Evolutionary conservation across 1,140 invertebrate genomes (phyloP).

Genomic region (Teleopsis dalmanni): DNA sequence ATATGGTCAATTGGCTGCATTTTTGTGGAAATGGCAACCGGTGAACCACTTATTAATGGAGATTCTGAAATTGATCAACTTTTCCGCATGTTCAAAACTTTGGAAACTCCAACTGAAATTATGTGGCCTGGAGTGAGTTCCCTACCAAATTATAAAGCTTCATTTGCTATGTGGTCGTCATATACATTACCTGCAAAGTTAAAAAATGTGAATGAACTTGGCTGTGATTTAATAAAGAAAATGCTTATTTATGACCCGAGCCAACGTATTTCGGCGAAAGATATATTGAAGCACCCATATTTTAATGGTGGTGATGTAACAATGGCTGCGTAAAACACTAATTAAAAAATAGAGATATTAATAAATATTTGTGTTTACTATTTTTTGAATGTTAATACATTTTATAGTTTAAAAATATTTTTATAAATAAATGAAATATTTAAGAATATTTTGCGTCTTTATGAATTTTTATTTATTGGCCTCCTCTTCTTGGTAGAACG

Average conservation of each 20-base stretch:
- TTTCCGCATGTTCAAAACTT: conserved; percentile 81
- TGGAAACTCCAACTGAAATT: conserved; percentile 77
- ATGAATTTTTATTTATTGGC: no score
- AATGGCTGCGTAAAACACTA: no score
- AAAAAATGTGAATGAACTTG: conserved; percentile 56
- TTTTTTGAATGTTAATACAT: no score
- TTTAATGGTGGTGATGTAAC: conserved; percentile 59
- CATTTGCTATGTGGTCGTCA: conserved; percentile 22
- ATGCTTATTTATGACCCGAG: conserved; percentile 70
- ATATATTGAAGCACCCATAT: conserved; percentile 61
- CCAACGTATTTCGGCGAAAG: conserved; percentile 60
- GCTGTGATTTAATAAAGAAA: conserved; percentile 65
- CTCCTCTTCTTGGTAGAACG: no score
- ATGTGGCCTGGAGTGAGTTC: conserved; percentile 84
- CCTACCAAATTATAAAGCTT: conserved; percentile 73
- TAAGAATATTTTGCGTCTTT: no score
- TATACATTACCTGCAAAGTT: conserved; percentile 33
- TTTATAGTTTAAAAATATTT: no score
- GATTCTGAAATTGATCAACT: conserved; percentile 95
- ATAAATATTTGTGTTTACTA: no score
- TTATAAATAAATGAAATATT: no score
- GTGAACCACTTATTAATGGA: conserved; percentile 85
- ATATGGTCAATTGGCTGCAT: conserved; percentile 97
- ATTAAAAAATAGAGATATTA: no score
- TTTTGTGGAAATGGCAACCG: conserved; percentile 90